A percentile compares a stretch with the other conserved stretches of the same genome.
phyloP scores from a whole-genome alignment of 1,140 invertebrate species.

The Scaptomyza hsui region DNA sequence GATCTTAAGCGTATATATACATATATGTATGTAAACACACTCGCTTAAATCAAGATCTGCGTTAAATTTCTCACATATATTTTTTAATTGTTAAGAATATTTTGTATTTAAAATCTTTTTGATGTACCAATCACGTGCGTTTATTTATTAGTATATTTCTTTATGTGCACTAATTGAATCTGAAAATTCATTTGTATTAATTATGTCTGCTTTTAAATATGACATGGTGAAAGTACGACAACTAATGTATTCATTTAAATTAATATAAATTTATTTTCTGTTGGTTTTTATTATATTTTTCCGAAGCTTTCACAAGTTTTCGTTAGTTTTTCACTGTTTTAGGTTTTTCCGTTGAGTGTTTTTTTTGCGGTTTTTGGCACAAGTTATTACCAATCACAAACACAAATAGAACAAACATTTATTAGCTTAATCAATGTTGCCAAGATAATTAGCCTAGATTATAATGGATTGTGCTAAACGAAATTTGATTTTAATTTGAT shows the following conservation, averaged over 20 bases:
- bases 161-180: constrained; percentile 29
- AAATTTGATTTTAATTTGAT: not conserved
- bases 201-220: constrained; percentile 19
- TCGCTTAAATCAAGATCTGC: constrained; percentile 18
- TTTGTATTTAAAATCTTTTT: not conserved
- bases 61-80: constrained; percentile 11
- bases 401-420: not conserved
- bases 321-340: not conserved
- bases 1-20: constrained; percentile 10
- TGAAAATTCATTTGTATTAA: constrained; percentile 47
- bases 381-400: not conserved
- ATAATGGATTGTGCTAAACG: not conserved
- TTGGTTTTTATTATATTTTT: not conserved
- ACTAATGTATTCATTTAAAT: constrained; percentile 24
- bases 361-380: not conserved
- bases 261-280: constrained; percentile 40
- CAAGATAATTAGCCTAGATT: not conserved
- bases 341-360: not conserved
- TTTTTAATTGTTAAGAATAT: constrained; percentile 27
- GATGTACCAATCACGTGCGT: not conserved
- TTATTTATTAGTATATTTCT: not conserved
- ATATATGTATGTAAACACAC: not conserved
- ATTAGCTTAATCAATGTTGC: not conserved
- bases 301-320: not conserved
- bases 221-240: not conserved